Base-by-base conservation (phyloP, 2,113 vertebrate genomes). In the Murina feae region DNA sequence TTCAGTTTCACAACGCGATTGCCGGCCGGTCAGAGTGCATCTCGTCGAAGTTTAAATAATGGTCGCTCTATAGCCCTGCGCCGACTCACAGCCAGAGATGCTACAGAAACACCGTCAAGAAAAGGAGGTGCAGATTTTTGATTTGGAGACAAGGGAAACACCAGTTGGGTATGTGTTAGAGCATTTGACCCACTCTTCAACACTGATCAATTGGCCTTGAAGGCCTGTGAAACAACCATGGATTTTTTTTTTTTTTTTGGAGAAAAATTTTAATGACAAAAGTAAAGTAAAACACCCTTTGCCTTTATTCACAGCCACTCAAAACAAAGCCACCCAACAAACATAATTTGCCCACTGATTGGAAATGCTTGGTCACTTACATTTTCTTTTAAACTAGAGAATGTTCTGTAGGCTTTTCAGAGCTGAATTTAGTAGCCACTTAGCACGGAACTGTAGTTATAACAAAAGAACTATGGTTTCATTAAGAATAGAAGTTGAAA, bases 391-490 rank as follows among this genome's bases (percentile, higher is more conserved):
- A 55, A 83, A 75, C 87, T 51, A 47, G 63, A 49, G 44, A 60
- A 71, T 68, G 55, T 85, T 4, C 39, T 21, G 12, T 47, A 42
- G 71, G 14, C 65, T 58, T 89, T 68, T 85, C 44, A 66, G 82
- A 93, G 39, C 81, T 47, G 44, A 84, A 55, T 74, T 81, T 63
- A 71, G 72, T 63, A 76, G 66, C 35, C 28, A 10, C 30, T 78
- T 39, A 65, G 68, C 55, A 21, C 35, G 21, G 76, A 80, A 37
- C 49, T 66, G n/a, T 58, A 60, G 30, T 82, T 86, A 58, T 5
- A 91, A 32, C 74, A 76, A 92, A 86, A 90, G 49, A 71, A 30
- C 5, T 89, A 42, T 82, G 80, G 83, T 71, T 96, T 94, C 42
- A 55, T 93, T 60, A 92, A 92, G 72, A 83, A 68, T 90, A 49